A percentile compares a stretch with the other conserved stretches of the same genome.
These are phyloP conservation scores for Corvus moneduloides DNA, from an alignment of 2,113 vertebrate genomes.

Conservation along the genomic window DNA sequence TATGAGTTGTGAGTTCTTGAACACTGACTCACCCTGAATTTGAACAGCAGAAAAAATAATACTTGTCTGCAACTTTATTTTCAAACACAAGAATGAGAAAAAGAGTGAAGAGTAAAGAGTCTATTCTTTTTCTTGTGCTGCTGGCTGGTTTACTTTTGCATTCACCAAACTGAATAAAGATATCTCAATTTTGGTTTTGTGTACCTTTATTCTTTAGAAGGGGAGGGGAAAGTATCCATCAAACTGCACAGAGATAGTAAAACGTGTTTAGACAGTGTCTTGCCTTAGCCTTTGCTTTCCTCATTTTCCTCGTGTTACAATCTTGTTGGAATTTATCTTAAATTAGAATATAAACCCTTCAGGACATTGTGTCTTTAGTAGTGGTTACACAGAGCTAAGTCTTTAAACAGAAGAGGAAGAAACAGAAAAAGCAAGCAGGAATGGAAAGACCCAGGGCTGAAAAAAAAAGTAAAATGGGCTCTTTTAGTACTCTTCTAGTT, in stretches of 20 bases:
- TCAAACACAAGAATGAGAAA: background rate
- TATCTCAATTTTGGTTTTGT: background rate
- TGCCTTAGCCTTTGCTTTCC: background rate
- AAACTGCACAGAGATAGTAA: background rate
- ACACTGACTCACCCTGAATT: background rate
- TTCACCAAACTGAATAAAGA: background rate
- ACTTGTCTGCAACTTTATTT: background rate
- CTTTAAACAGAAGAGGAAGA: background rate
- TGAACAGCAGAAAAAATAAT: background rate
- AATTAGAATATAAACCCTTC: background rate
- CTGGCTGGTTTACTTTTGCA: background rate
- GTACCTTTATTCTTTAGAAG: background rate
- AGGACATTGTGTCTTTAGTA: background rate
- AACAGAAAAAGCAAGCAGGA: background rate
- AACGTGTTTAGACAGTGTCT: background rate
- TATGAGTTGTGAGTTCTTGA: background rate
- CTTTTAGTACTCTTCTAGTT: background rate
- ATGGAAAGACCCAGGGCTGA: background rate
- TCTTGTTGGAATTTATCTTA: background rate
- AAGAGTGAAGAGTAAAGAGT: background rate
- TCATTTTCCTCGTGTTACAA: background rate
- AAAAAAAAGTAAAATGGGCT: background rate
- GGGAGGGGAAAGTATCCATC: background rate
- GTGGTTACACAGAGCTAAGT: background rate
- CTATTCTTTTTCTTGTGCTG: background rate